Evolutionary conservation across 92 coral and sea anemone genomes (phyloP).

Genomic region (Parazoanthus swiftii): DNA sequence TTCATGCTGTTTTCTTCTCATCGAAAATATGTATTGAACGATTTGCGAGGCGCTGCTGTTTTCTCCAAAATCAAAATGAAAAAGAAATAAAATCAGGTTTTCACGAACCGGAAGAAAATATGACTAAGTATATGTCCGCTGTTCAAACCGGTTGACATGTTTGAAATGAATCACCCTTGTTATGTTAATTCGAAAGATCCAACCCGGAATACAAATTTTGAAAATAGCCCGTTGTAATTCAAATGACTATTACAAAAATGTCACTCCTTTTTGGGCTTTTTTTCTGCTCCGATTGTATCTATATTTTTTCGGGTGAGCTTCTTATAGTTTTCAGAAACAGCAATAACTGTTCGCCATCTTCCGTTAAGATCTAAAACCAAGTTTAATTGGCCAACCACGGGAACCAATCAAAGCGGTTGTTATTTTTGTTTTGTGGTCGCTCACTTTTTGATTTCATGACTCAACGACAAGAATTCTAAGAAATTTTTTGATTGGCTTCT

Average conservation of each 20-base stretch:
- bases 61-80: too few species aligned
- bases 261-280: not conserved
- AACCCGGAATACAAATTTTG: not conserved
- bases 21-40: not conserved
- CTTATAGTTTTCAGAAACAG: too few species aligned
- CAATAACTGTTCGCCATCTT: too few species aligned
- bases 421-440: constrained; percentile 8
- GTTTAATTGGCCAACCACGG: constrained; percentile 2
- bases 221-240: not conserved
- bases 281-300: not conserved
- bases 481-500: constrained; percentile 30
- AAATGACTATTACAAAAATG: too few species aligned
- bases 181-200: not conserved
- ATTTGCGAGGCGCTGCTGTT: not conserved
- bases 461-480: constrained; percentile 37
- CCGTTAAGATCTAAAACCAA: not conserved
- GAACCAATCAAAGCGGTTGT: constrained; percentile 28
- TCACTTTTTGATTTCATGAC: constrained; percentile 45
- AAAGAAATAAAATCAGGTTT: not conserved
- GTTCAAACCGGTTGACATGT: constrained; percentile 11
- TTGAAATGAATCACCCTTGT: not conserved
- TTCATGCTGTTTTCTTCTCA: too few species aligned
- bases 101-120: constrained; percentile 14
- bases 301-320: too few species aligned
- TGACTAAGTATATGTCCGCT: not conserved